Evolutionary conservation across 2,888 invertebrate genomes (phyloP).

Genomic region (Drepanosiphum platanoidis): DNA sequence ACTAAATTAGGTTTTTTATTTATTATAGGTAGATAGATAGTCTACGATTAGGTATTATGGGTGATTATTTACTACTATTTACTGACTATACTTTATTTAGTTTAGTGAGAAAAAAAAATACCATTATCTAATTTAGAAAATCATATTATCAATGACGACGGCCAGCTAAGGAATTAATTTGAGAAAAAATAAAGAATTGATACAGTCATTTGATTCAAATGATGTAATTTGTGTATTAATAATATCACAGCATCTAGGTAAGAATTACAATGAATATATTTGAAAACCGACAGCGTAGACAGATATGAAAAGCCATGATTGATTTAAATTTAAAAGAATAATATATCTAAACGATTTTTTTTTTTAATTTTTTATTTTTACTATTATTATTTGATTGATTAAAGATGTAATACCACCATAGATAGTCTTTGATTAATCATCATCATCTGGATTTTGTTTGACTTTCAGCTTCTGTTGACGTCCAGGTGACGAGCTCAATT

Average conservation of each 20-base stretch:
- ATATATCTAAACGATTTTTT: background rate
- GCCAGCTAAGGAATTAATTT: background rate
- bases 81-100: background rate
- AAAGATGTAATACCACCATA: background rate
- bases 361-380: conserved; percentile 19
- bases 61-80: background rate
- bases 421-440: conserved; percentile 26
- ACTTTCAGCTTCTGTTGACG: conserved; percentile 2
- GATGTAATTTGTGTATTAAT: background rate
- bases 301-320: conserved; percentile 9
- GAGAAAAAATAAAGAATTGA: background rate
- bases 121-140: background rate
- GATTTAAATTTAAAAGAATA: background rate
- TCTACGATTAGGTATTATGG: no score
- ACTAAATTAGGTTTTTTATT: no score
- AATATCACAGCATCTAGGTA: background rate
- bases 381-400: conserved; percentile 34
- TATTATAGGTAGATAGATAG: no score
- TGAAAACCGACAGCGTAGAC: background rate
- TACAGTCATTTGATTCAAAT: background rate
- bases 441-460: background rate
- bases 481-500: background rate
- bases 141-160: background rate
- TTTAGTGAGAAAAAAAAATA: background rate
- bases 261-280: background rate